phyloP scores from a whole-genome alignment of 2,888 invertebrate species.

The Anoplius nigerrimus region DNA sequence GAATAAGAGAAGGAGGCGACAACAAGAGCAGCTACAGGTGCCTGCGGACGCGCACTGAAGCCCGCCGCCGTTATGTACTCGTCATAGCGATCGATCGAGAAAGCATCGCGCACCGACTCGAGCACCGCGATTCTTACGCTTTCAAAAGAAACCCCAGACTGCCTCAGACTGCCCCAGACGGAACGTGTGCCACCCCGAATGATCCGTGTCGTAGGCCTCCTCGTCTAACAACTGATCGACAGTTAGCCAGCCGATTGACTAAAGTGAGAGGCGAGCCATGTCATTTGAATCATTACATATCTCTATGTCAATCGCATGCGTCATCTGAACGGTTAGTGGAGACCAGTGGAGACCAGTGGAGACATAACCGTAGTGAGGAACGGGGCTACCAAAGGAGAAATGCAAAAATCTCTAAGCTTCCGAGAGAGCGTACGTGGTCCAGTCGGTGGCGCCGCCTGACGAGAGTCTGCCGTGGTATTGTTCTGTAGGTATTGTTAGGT shows the following conservation, averaged over 20 bases:
- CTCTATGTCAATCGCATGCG: constrained; percentile 43
- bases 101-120: background rate
- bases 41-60: constrained; percentile 25
- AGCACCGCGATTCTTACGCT: too few relatives aligned
- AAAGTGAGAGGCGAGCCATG: constrained; percentile 10
- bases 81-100: too few relatives aligned
- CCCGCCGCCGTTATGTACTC: too few relatives aligned
- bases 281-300: constrained; percentile 26
- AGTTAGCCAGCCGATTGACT: constrained; percentile 27
- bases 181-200: too few relatives aligned
- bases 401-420: constrained; percentile 35
- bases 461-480: background rate
- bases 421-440: background rate
- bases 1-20: too few relatives aligned
- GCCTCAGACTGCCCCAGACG: too few relatives aligned
- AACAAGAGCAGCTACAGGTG: constrained; percentile 20
- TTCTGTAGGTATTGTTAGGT: background rate
- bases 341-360: background rate
- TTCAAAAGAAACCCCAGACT: too few relatives aligned
- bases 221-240: background rate
- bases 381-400: constrained; percentile 17
- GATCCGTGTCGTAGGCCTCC: background rate
- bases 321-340: constrained; percentile 21
- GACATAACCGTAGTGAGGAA: constrained; percentile 16
- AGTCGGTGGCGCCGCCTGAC: constrained; percentile 23